Conservation (phyloP, 2,888 invertebrate genomes). For the Troides aeacus region DNA sequence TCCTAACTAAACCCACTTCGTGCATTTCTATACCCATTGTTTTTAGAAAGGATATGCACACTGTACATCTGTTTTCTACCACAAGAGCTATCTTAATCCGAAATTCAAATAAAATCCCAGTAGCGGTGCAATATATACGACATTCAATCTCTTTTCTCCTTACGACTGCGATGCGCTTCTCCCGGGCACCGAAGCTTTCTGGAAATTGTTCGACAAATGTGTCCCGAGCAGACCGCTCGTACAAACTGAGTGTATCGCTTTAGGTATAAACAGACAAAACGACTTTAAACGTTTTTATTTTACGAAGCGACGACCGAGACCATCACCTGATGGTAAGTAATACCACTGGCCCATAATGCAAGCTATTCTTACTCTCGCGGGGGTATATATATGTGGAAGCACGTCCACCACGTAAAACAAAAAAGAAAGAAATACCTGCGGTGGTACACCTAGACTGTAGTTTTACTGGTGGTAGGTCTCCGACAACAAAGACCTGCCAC, state of each 20-base stretch:
- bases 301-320: no score
- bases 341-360: no score
- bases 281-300: background rate
- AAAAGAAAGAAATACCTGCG: no score
- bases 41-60: background rate
- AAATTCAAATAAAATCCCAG: constrained; percentile 10
- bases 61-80: background rate
- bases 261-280: constrained; percentile 2
- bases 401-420: no score
- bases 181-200: constrained; percentile 5
- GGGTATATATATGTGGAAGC: no score
- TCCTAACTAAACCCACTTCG: no score
- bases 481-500: no score
- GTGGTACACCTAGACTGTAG: no score
- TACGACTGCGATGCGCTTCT: constrained; percentile 7
- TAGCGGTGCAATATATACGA: constrained; percentile 11
- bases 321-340: no score
- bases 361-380: no score
- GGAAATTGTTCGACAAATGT: constrained; percentile 23
- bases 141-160: background rate
- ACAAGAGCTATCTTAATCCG: background rate
- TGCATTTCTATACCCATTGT: no score
- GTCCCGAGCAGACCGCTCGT: constrained; percentile 16
- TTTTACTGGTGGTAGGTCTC: no score
- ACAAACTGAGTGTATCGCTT: constrained; percentile 19